phyloP scores from a whole-genome alignment of 2,113 vertebrate species.

The Bujurquina vittata region DNA sequence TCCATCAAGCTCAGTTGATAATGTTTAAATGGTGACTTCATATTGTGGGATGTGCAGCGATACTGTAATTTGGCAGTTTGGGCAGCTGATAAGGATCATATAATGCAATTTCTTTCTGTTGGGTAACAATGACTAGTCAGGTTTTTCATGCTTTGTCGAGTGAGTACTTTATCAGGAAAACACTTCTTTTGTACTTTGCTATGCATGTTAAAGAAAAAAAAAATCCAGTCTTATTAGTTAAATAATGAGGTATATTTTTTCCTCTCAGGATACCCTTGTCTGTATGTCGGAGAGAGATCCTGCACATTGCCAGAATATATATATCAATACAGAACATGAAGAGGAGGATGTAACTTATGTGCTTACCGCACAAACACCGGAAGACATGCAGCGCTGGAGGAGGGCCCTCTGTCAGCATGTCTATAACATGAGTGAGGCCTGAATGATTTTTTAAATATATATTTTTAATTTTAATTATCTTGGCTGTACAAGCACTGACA shows the following conservation, averaged over 20 bases:
- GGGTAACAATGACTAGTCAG: not conserved
- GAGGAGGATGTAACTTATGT: conserved; percentile 80
- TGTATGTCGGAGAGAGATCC: conserved; percentile 73
- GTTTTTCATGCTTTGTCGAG: not conserved
- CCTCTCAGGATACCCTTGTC: conserved; percentile 47
- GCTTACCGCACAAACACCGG: conserved; percentile 71
- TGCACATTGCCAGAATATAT: conserved; percentile 73
- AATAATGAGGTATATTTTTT: not conserved
- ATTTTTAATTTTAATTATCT: not conserved
- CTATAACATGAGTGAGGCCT: conserved; percentile 86
- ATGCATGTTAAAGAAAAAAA: too few species aligned
- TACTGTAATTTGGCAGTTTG: not conserved
- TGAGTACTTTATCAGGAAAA: not conserved
- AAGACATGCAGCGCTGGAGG: conserved; percentile 83
- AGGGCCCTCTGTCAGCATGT: conserved; percentile 88
- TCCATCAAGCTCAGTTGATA: not conserved
- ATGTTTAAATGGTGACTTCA: not conserved
- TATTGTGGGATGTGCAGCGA: not conserved
- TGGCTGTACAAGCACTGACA: too few species aligned
- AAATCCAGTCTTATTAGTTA: not conserved
- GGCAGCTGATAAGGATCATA: not conserved
- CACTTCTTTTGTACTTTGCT: not conserved
- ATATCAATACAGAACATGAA: conserved; percentile 80
- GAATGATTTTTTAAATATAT: too few species aligned
- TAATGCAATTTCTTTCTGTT: not conserved